Conservation (phyloP, 2,888 invertebrate genomes). For the Pandemis cinnamomeana region DNA sequence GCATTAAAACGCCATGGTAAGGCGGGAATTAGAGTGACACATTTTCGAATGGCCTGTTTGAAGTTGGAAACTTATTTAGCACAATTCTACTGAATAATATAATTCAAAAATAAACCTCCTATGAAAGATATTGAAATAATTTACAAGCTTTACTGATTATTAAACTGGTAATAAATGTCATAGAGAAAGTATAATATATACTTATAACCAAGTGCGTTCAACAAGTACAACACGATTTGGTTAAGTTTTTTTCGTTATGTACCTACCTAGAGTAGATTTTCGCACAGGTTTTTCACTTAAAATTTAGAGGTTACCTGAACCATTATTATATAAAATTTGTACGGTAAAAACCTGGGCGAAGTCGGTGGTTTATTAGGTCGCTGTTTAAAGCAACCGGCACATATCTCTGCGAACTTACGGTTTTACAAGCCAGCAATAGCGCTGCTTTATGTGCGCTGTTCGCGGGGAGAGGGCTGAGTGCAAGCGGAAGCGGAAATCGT, state of each 20-base stretch:
- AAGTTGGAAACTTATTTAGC: neutral
- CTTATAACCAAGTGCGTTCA: too few species aligned
- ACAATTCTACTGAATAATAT: neutral
- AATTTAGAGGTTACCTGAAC: slow-evolving; percentile 6
- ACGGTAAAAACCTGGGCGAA: slow-evolving; percentile 27
- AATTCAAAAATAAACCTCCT: neutral
- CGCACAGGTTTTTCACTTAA: neutral
- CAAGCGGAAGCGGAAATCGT: slow-evolving; percentile 1
- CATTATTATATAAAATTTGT: slow-evolving; percentile 28
- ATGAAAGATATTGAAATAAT: too few species aligned
- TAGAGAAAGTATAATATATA: too few species aligned
- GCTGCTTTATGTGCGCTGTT: slow-evolving; percentile 39
- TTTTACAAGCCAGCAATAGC: slow-evolving; percentile 45
- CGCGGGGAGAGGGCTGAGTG: slow-evolving; percentile 3
- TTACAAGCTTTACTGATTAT: too few species aligned
- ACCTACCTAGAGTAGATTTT: neutral
- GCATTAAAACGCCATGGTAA: too few species aligned
- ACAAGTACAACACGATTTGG: too few species aligned
- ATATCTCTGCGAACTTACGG: slow-evolving; percentile 42
- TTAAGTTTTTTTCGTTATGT: too few species aligned
- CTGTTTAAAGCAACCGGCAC: slow-evolving; percentile 35
- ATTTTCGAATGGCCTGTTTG: too few species aligned
- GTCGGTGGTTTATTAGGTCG: slow-evolving; percentile 36
- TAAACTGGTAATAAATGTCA: too few species aligned
- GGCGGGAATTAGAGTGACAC: too few species aligned